Conservation (phyloP, 2,797 vertebrate species). For the Aldrovandia affinis region DNA sequence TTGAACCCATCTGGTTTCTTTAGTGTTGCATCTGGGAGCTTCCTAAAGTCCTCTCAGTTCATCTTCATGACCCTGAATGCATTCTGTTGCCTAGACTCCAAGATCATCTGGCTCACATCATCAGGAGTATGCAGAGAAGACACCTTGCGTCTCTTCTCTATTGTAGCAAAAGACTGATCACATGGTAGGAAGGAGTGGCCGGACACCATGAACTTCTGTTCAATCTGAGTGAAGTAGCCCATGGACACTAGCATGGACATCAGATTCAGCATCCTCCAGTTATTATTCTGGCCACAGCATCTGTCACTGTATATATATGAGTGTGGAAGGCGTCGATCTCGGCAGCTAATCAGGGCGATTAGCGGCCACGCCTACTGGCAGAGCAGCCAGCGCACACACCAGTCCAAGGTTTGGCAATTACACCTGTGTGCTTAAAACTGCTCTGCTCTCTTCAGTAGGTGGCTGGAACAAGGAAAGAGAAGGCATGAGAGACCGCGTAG, state of each 20-base stretch:
- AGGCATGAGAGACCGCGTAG: too few relatives aligned
- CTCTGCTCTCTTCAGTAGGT: too few relatives aligned
- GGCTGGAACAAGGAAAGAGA: too few relatives aligned
- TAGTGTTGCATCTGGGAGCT: conserved; percentile 24
- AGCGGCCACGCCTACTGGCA: too few relatives aligned
- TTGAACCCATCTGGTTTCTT: conserved; percentile 15
- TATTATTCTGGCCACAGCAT: conserved; percentile 26
- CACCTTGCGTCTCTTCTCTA: conserved; percentile 16
- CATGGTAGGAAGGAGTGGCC: conserved; percentile 10
- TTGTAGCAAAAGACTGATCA: background rate
- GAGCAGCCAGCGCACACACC: too few relatives aligned
- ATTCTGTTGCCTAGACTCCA: background rate
- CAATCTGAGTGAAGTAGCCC: background rate
- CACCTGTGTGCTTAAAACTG: too few relatives aligned
- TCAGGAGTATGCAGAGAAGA: background rate
- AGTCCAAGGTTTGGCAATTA: too few relatives aligned
- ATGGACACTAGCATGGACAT: background rate
- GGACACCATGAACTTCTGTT: conserved; percentile 25
- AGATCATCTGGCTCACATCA: conserved; percentile 12
- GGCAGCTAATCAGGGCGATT: too few relatives aligned
- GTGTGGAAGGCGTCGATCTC: too few relatives aligned
- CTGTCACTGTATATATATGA: conserved; percentile 22
- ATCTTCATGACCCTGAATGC: conserved; percentile 1
- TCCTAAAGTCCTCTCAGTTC: conserved; percentile 12
- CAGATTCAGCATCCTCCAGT: conserved; percentile 15